A percentile compares a stretch with the other conserved stretches of the same genome.
phyloP scores from a whole-genome alignment of 2,888 invertebrate species.

The Xanthorhoe designata region DNA sequence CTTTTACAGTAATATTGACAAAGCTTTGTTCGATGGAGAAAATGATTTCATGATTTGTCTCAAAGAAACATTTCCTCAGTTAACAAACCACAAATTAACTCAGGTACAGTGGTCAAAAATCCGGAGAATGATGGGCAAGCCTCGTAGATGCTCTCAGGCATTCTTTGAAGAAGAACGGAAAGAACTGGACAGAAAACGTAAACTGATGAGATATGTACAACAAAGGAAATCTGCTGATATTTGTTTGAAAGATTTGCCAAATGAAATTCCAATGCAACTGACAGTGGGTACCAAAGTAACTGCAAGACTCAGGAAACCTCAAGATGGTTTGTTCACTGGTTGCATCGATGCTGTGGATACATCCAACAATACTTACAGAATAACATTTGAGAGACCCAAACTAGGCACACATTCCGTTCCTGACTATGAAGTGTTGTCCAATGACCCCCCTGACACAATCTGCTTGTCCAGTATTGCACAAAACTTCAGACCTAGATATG shows the following conservation, averaged over 20 bases:
- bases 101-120: slow-evolving; percentile 98
- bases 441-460: slow-evolving; percentile 96
- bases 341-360: slow-evolving; percentile 98
- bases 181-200: slow-evolving; percentile 95
- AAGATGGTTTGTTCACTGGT: slow-evolving; percentile 97
- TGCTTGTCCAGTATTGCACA: slow-evolving; percentile 93
- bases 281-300: slow-evolving; percentile 98
- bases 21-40: slow-evolving; percentile 96
- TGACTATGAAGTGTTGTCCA: slow-evolving; percentile 97
- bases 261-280: slow-evolving; percentile 97
- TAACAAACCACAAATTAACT: slow-evolving; percentile 93
- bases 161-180: slow-evolving; percentile 98
- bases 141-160: slow-evolving; percentile 96
- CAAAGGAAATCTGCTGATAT: slow-evolving; percentile 94
- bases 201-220: slow-evolving; percentile 96
- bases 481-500: slow-evolving; percentile 90
- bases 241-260: slow-evolving; percentile 94
- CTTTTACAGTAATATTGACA: slow-evolving; percentile 99
- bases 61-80: slow-evolving; percentile 96
- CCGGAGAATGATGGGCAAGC: slow-evolving; percentile 98
- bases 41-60: slow-evolving; percentile 98
- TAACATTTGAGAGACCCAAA: slow-evolving; percentile 96
- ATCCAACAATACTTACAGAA: slow-evolving; percentile 96
- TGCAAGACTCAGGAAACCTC: slow-evolving; percentile 95
- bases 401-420: slow-evolving; percentile 98